Base-by-base conservation (phyloP, 2,888 invertebrate species). In the Stictocephala bisonia region DNA sequence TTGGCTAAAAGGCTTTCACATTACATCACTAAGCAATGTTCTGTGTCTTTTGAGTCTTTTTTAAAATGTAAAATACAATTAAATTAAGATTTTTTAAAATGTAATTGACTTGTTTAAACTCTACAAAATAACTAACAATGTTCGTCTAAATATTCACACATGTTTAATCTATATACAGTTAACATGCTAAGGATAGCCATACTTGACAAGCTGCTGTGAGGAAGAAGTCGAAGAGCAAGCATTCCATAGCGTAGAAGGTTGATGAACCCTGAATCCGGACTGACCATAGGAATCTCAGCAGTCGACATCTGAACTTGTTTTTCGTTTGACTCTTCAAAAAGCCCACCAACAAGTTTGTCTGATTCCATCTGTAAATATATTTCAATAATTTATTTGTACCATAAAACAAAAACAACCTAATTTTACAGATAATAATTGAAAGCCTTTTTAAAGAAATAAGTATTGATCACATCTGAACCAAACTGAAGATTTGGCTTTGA, bases 221-320 rank as follows among this genome's bases (percentile, higher is more conserved):
- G 93, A 74, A 93, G 84, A 70, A 93, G 85, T 72, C 92, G 90
- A 68, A 92, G 85, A 3, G 92, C 91, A 74, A 93, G 84, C 85
- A 93, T 89, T 24, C 93, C 93, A 83, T 91, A 91, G 75, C 92
- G 85, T 40, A 93, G 83, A 88, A 93, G 90, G 84, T 92, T 92
- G 71, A 93, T 88, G 82, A 93, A 90, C 81, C 89, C 90, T 27
- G 88, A 88, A 82, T 92, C 91, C 2, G 91, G 89, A 60, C 87
- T 87, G 31, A 89, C 87, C 86, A 89, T 87, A 0, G 88, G 85
- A 78, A 88, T 85, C 78, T 86, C 86, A 13, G 85, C 82, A 22
- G 76, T 72, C 24, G 79, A 77, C 69, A 82, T 82, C 72, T 80
- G 83, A 77, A 82, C 82, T 71, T 83, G 85, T 73, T 81, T 83